Evolutionary conservation across 1,140 invertebrate species (phyloP), one percentile per base, ranked within the genome.

Genomic region (Anastrepha ludens): DNA sequence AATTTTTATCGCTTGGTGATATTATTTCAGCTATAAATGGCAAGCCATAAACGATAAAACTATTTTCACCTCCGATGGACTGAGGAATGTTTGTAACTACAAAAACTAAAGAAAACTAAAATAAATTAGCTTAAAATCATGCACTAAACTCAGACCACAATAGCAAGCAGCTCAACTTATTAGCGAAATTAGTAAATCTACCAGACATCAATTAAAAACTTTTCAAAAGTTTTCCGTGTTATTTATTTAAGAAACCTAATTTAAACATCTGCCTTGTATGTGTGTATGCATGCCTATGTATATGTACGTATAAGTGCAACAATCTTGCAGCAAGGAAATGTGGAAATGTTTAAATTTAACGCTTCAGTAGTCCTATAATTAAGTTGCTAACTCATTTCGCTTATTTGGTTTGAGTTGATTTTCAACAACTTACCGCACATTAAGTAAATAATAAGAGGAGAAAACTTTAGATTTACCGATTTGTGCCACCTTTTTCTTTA

Each of bases 371-470:
- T 9, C 20, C 20, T 7, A 81, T 81, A 81, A 81, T 81, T 47
- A 81, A 55, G 74, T 39, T 9, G 64, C 29, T 81, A 50, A 81
- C 44, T 81, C 74, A 81, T 50, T 81, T n/a, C 47, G 74, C 74
- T 81, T 81, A 81, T 81, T 81, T 81, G 74, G 47, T 81, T 81
- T 81, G 6, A 81, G 74, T 20, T 50, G 74, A 81, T 81, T 81
- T 81, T 50, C 74, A 81, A 81, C 74, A 81, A 81, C n/a, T 81
- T 81, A 55, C n/a, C 47, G 47, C 17, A 81, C 15, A 81, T 81
- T 81, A 55, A 81, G 50, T 81, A 81, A 81, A 81, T 81, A 81
- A 20, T 81, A 81, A 44, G 74, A 47, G 47, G 11, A 55, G 47
- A 67, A 81, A 81, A 81, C 74, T 81, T 81, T 81, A 20, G 7